Conservation (phyloP, 2,797 vertebrate genomes). For the Hoplostethus mediterraneus region DNA sequence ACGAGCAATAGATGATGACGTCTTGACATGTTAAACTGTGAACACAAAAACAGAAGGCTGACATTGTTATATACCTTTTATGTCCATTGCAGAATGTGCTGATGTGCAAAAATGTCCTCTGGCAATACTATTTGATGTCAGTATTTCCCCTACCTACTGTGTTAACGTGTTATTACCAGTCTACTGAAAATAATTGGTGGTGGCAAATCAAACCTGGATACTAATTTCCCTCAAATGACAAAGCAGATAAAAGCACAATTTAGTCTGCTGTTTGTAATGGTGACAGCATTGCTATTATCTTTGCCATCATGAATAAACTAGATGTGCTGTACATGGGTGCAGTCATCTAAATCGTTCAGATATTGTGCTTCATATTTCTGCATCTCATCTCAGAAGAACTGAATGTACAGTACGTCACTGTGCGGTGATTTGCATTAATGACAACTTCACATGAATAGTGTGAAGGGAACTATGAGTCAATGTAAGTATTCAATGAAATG, state of each 20-base stretch:
- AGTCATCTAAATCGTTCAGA: too few species aligned
- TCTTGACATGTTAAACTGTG: background rate
- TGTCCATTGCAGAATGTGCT: too few species aligned
- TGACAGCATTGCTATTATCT: too few species aligned
- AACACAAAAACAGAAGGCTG: background rate
- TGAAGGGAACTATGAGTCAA: background rate
- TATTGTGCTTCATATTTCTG: too few species aligned
- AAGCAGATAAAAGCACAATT: background rate
- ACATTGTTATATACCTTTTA: background rate
- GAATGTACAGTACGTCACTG: background rate
- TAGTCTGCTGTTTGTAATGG: background rate
- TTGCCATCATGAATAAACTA: too few species aligned
- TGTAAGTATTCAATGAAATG: background rate
- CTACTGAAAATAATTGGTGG: background rate
- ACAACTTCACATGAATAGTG: background rate
- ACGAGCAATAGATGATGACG: background rate
- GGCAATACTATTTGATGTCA: too few species aligned
- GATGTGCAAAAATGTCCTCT: too few species aligned
- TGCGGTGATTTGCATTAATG: background rate
- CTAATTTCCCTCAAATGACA: background rate
- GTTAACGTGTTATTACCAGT: background rate
- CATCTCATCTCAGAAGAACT: background rate
- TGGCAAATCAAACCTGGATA: background rate
- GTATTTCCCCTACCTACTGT: too few species aligned
- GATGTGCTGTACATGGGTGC: too few species aligned